These are phyloP conservation scores for Takifugu bimaculatus DNA, from an alignment of 2,113 vertebrate species.

Conservation along the genomic window DNA sequence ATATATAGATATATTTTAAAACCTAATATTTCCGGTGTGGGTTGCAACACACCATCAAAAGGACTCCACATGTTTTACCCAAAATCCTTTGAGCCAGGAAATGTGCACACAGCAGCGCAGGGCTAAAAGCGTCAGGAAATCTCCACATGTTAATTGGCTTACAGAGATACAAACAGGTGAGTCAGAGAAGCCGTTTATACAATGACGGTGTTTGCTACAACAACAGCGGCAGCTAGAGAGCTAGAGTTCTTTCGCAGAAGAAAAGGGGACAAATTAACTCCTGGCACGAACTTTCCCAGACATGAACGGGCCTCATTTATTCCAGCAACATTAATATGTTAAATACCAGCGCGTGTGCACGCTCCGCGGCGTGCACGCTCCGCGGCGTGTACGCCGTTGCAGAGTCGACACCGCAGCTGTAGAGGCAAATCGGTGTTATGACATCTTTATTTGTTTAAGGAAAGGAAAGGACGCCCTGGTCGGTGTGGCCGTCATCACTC, in stretches of 20 bases:
- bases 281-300: background rate
- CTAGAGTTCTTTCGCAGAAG: background rate
- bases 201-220: constrained; percentile 40
- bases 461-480: background rate
- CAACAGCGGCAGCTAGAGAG: constrained; percentile 29
- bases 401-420: background rate
- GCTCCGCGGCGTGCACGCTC: background rate
- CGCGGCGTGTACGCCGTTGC: background rate
- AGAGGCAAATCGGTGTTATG: constrained; percentile 1
- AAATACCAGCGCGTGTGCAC: background rate
- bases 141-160: constrained; percentile 67
- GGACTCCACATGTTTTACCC: constrained; percentile 19
- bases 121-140: constrained; percentile 67
- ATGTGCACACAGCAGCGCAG: constrained; percentile 33
- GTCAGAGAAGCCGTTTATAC: constrained; percentile 70
- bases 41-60: no score
- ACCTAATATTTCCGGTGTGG: no score
- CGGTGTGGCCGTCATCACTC: constrained; percentile 31
- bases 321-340: no score
- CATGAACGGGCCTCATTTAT: no score
- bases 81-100: constrained; percentile 22
- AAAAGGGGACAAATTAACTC: background rate
- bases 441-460: no score
- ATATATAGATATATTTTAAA: no score
- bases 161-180: constrained; percentile 68